A percentile compares a stretch with the other conserved stretches of the same genome.
Conservation (phyloP, 23 tunicate genomes). For the Phallusia fumigata region DNA sequence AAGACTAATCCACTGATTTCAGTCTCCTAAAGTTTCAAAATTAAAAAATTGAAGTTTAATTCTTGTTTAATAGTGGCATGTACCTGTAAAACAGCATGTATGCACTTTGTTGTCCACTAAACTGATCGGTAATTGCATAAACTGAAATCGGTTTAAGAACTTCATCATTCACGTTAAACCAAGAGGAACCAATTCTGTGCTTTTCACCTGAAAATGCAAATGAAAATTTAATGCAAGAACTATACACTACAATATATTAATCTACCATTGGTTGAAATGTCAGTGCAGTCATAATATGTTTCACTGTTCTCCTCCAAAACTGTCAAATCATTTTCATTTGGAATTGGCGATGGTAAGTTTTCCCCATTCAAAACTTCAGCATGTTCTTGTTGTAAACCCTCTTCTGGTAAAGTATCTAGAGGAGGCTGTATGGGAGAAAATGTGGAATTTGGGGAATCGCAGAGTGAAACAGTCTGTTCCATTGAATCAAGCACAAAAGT, state of each 20-base stretch:
- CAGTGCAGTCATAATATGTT: not conserved
- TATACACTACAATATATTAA: not conserved
- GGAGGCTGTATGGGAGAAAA: not conserved
- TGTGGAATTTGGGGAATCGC: slow-evolving; percentile 9
- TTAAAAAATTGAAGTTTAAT: no score
- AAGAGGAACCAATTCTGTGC: slow-evolving; percentile 14
- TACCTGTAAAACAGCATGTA: slow-evolving; percentile 57
- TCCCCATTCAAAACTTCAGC: not conserved
- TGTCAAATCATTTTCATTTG: not conserved
- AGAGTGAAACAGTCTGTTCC: slow-evolving; percentile 30
- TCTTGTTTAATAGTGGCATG: no score
- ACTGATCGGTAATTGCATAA: slow-evolving; percentile 33
- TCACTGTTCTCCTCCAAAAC: not conserved
- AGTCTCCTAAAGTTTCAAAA: no score
- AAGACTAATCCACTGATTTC: no score
- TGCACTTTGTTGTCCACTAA: slow-evolving; percentile 50
- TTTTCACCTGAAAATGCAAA: not conserved
- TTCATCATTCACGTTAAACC: slow-evolving; percentile 61
- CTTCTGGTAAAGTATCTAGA: not conserved
- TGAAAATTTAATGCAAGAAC: not conserved
- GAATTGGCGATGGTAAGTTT: not conserved
- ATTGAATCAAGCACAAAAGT: slow-evolving; percentile 37
- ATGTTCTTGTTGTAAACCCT: not conserved
- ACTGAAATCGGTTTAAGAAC: slow-evolving; percentile 23
- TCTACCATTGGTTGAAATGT: not conserved